Conservation (phyloP, 2,888 invertebrate genomes). For the Ormyrus thymus region DNA sequence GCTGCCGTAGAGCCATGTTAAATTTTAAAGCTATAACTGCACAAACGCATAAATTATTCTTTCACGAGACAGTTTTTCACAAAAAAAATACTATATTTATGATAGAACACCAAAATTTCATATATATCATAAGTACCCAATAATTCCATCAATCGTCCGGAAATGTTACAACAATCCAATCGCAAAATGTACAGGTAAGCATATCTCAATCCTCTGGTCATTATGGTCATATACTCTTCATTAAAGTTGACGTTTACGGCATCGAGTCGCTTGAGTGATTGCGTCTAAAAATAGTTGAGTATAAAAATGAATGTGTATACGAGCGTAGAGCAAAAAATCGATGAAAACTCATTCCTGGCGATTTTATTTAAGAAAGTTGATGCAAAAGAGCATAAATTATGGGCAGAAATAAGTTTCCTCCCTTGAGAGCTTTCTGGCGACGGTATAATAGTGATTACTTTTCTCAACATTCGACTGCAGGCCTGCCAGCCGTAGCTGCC, state of each 20-base stretch:
- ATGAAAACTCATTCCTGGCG: too few relatives aligned
- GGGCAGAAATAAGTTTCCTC: too few relatives aligned
- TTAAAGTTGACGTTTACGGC: slow-evolving; percentile 80
- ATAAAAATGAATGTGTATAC: too few relatives aligned
- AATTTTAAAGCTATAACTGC: slow-evolving; percentile 87
- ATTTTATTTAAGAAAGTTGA: too few relatives aligned
- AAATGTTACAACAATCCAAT: slow-evolving; percentile 85
- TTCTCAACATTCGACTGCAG: slow-evolving; percentile 86
- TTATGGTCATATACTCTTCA: slow-evolving; percentile 82
- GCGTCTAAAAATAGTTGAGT: slow-evolving; percentile 44
- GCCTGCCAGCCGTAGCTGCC: slow-evolving; percentile 90
- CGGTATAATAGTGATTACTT: slow-evolving; percentile 76
- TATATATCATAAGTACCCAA: slow-evolving; percentile 78
- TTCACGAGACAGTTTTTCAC: too few relatives aligned
- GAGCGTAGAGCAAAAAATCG: too few relatives aligned
- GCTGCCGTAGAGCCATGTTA: slow-evolving; percentile 85
- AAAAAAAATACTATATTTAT: too few relatives aligned
- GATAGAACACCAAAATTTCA: neutral
- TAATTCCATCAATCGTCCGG: slow-evolving; percentile 84
- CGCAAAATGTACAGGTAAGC: slow-evolving; percentile 85
- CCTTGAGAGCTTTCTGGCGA: too few relatives aligned
- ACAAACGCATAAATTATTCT: slow-evolving; percentile 27
- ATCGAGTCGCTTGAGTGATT: slow-evolving; percentile 80
- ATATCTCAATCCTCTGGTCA: slow-evolving; percentile 84
- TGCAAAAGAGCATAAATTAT: too few relatives aligned